Evolutionary conservation across 2,888 invertebrate species (phyloP).

Genomic region (Lasiommata megera): DNA sequence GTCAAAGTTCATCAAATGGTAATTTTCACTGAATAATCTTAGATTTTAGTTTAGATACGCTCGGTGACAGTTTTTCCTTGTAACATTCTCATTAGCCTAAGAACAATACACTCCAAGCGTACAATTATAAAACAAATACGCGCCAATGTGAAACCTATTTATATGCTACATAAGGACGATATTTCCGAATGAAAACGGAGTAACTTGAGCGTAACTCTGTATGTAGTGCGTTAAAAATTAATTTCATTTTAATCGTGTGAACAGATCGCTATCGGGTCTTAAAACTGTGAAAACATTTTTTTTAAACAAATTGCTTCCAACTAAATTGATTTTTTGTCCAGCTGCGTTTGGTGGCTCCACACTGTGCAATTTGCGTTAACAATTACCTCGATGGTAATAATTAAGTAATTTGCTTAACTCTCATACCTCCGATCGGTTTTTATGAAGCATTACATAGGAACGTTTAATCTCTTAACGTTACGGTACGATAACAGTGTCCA

Average conservation of each 20-base stretch:
- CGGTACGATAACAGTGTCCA: too few relatives aligned
- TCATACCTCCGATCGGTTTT: neutral
- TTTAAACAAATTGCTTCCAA: slow-evolving; percentile 24
- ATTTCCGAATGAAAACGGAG: neutral
- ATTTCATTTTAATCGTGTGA: slow-evolving; percentile 50
- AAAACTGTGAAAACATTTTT: slow-evolving; percentile 23
- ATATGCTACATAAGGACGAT: neutral
- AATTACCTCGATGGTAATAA: neutral
- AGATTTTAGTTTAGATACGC: slow-evolving; percentile 26
- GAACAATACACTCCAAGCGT: slow-evolving; percentile 13
- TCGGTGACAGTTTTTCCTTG: slow-evolving; percentile 26
- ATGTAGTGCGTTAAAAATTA: slow-evolving; percentile 36
- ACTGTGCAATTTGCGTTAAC: slow-evolving; percentile 7
- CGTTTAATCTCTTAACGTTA: too few relatives aligned
- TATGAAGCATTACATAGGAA: neutral
- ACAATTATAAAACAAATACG: slow-evolving; percentile 22
- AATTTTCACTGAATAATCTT: slow-evolving; percentile 22
- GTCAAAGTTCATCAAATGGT: slow-evolving; percentile 25
- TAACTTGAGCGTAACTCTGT: neutral
- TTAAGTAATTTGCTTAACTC: neutral
- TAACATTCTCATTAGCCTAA: slow-evolving; percentile 29
- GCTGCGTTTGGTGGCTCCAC: neutral
- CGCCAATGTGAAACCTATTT: neutral
- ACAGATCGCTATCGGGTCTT: slow-evolving; percentile 41
- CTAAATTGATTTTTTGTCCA: slow-evolving; percentile 24